These are phyloP conservation scores for Diplolepis rosae DNA, from an alignment of 2,888 invertebrate species.

Conservation along the genomic window DNA sequence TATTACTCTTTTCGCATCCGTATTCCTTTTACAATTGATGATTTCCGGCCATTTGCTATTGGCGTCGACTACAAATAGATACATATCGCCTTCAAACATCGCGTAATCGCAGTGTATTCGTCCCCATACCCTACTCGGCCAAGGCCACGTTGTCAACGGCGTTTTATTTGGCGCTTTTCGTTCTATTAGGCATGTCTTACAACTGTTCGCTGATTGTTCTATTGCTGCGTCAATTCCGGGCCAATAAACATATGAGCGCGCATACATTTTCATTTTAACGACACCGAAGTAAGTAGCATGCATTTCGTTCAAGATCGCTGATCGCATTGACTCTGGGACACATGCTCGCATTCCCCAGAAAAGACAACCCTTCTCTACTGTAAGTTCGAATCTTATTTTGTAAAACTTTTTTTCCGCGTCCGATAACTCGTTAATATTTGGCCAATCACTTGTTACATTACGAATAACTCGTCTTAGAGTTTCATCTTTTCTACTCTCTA, in stretches of 20 bases:
- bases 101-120: too few species aligned
- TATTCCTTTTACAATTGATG: too few species aligned
- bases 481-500: too few species aligned
- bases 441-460: too few species aligned
- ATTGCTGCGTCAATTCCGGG: constrained; percentile 43
- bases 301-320: constrained; percentile 36
- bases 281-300: constrained; percentile 47
- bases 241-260: constrained; percentile 49
- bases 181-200: constrained; percentile 40
- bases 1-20: too few species aligned
- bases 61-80: too few species aligned
- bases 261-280: constrained; percentile 48
- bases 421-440: too few species aligned
- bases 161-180: constrained; percentile 41
- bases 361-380: constrained; percentile 40
- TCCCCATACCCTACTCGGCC: constrained; percentile 28
- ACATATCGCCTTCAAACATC: too few species aligned
- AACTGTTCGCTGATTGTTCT: constrained; percentile 40
- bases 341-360: constrained; percentile 41
- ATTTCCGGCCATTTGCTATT: too few species aligned
- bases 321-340: constrained; percentile 36
- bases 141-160: constrained; percentile 44
- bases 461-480: too few species aligned
- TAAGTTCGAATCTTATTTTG: too few species aligned
- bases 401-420: too few species aligned